Evolutionary conservation across 1,140 invertebrate genomes (phyloP).

Genomic region (Melipona quadrifasciata): DNA sequence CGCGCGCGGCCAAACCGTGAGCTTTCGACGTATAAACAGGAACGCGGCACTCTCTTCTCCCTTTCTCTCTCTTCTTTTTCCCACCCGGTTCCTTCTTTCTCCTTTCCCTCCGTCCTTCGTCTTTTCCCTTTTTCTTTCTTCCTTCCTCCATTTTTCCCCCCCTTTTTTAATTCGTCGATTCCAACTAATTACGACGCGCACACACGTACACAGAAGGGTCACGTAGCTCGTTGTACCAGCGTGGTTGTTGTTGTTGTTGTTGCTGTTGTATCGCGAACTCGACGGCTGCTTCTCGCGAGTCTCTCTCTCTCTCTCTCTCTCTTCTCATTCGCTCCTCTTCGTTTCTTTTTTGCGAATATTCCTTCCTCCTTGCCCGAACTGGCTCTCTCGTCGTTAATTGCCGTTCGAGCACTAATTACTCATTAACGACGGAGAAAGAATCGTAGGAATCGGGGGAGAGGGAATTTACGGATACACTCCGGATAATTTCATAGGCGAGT

Average conservation of each 20-base stretch:
- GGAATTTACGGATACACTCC: constrained; percentile 25
- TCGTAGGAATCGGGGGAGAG: constrained; percentile 12
- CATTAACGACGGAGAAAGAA: constrained; percentile 41
- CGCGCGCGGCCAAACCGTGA: constrained; percentile 31
- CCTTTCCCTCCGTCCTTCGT: background rate
- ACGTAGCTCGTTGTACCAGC: background rate
- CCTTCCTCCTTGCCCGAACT: background rate
- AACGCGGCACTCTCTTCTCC: background rate
- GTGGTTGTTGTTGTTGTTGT: background rate
- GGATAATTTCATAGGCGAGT: constrained; percentile 34
- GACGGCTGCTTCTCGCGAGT: constrained; percentile 4
- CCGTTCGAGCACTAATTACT: constrained; percentile 45
- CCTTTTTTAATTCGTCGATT: constrained; percentile 36
- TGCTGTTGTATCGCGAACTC: constrained; percentile 4
- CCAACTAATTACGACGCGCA: constrained; percentile 42
- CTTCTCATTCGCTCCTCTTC: background rate
- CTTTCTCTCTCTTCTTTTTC: background rate
- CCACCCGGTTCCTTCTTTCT: background rate
- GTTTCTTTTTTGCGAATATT: constrained; percentile 22
- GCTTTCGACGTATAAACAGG: constrained; percentile 55
- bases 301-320: background rate
- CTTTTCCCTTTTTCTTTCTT: background rate
- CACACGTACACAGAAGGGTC: background rate
- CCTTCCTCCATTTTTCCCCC: background rate
- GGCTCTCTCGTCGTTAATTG: constrained; percentile 28